These are phyloP conservation scores for Ophion ellenae DNA, from an alignment of 2,888 invertebrate genomes.

Conservation along the genomic window DNA sequence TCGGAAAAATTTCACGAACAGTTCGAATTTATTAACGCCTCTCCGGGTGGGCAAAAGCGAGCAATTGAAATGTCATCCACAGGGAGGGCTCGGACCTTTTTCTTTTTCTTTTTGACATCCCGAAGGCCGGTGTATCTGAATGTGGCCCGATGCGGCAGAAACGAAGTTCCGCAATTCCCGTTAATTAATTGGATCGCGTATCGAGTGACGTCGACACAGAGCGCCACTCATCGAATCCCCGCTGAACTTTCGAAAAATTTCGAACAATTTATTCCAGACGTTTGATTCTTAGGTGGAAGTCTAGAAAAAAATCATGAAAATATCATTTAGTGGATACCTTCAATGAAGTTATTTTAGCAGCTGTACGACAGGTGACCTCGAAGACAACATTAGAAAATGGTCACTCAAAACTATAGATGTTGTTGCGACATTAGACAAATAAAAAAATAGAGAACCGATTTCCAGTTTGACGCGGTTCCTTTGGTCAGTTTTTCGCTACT, in stretches of 20 bases:
- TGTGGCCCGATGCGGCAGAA: not conserved
- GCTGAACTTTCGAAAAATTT: not conserved
- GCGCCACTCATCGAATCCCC: not conserved
- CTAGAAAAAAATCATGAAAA: not conserved
- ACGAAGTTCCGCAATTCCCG: constrained; percentile 5
- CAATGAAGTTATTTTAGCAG: not conserved
- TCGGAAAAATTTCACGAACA: constrained; percentile 24
- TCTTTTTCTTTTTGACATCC: constrained; percentile 3
- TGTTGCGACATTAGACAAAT: no score
- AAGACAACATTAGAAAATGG: no score
- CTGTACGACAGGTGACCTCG: no score
- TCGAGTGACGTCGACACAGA: constrained; percentile 9
- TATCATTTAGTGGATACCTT: not conserved
- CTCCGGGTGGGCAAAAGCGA: not conserved
- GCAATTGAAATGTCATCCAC: constrained; percentile 27
- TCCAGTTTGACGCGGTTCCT: no score
- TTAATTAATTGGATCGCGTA: constrained; percentile 28
- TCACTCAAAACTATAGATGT: no score
- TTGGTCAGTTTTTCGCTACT: no score
- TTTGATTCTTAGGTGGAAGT: not conserved
- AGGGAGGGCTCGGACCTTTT: constrained; percentile 6
- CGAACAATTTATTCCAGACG: not conserved
- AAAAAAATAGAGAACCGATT: no score
- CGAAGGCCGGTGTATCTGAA: not conserved
- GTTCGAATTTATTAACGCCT: constrained; percentile 31